Base-by-base conservation (phyloP, 2,888 invertebrate species). In the Erebia aethiops region DNA sequence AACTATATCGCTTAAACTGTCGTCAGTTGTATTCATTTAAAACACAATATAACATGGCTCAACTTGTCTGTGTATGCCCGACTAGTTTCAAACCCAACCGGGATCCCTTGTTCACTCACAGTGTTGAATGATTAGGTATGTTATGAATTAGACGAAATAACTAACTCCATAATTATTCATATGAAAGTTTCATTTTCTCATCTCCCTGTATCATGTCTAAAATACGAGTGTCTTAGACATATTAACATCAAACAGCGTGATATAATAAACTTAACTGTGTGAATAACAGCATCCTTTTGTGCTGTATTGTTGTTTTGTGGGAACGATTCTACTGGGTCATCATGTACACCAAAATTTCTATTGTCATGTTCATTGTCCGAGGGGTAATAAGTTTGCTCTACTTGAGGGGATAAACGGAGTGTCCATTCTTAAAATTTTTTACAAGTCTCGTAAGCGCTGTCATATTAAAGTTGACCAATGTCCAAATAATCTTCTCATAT, bases 231-330 rank as follows among this genome's bases (percentile, higher is more conserved):
- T 57, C 63, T 64, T 41, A 54, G 43, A 60, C 71, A 65, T 73
- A 77, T 80, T 77, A 78, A 80, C 80, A 81, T 83, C 79, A 82
- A 84, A 84, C 82, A 82, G 78, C 81, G 78, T 85, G 85, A 84
- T 78, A 84, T 84, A 87, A 86, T 85, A 84, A 83, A 90, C 86
- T 89, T 90, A 93, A 92, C 91, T 91, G 91, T 92, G 92, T 93
- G 92, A 92, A 91, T 90, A 92, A 92, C 91, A 92, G 91, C 92
- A 92, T 92, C 93, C 91, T 86, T 91, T 92, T 92, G 88, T 92
- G 73, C 18, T 52, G 82, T 74, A 88, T 92, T 92, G 89, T 91
- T 79, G 86, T 87, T 86, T 88, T 91, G 91, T 92, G 93, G 91
- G 92, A 93, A 92, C 82, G 43, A 73, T 70, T 78, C 73, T 70